These are phyloP conservation scores for Drosophila atripex DNA, from an alignment of 2,888 invertebrate genomes.

Conservation along the genomic window DNA sequence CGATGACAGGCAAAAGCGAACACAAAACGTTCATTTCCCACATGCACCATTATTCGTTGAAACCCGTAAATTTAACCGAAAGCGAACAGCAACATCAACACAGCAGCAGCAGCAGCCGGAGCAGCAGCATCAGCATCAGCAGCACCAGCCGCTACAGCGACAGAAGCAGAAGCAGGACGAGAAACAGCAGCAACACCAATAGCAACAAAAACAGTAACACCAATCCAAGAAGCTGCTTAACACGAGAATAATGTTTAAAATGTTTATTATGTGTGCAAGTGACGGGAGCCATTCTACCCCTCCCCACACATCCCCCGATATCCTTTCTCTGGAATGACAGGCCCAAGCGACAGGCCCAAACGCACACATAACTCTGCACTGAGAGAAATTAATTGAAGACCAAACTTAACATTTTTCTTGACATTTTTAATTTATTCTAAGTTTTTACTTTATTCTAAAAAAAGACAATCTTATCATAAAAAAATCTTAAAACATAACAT, in stretches of 20 bases:
- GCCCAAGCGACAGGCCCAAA: slow-evolving; percentile 31
- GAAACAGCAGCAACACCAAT: slow-evolving; percentile 22
- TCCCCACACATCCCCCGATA: neutral
- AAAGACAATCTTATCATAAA: no score
- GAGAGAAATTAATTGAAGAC: slow-evolving; percentile 9
- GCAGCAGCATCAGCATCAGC: neutral
- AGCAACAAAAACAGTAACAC: slow-evolving; percentile 28
- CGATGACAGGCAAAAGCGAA: slow-evolving; percentile 78
- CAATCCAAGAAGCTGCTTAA: slow-evolving; percentile 74
- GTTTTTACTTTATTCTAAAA: no score
- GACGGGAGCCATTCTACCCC: slow-evolving; percentile 56
- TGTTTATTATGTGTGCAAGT: slow-evolving; percentile 79
- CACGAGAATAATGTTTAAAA: slow-evolving; percentile 79
- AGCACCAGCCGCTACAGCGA: slow-evolving; percentile 7
- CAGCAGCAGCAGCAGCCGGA: slow-evolving; percentile 19
- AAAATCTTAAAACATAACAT: no score
- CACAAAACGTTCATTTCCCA: slow-evolving; percentile 80
- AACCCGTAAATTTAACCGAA: slow-evolving; percentile 74
- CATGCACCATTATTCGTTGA: slow-evolving; percentile 79
- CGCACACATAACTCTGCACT: slow-evolving; percentile 34
- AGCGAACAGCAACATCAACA: slow-evolving; percentile 55
- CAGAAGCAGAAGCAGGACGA: slow-evolving; percentile 15
- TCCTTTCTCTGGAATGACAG: slow-evolving; percentile 27
- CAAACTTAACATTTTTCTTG: no score
- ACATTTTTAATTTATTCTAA: no score